A percentile compares a stretch with the other conserved stretches of the same genome.
These are phyloP conservation scores for Syrista parreyssii DNA, from an alignment of 2,888 invertebrate genomes.

Conservation along the genomic window DNA sequence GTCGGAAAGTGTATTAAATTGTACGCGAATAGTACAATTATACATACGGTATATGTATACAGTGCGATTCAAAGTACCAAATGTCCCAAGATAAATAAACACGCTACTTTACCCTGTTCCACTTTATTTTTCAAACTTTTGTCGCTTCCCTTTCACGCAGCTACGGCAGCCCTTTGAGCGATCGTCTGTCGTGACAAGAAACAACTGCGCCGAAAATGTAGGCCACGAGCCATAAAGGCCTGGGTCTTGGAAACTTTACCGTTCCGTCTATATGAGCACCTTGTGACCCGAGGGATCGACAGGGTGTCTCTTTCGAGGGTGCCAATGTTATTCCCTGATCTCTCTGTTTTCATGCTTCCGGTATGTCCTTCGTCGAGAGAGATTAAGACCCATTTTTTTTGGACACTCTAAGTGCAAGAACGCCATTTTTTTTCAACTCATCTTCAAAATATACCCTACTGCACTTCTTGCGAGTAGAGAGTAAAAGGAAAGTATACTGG, in stretches of 20 bases:
- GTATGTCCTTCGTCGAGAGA: not conserved
- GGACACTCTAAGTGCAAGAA: not conserved
- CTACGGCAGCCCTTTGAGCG: not conserved
- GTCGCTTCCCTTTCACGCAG: not conserved
- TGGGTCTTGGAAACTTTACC: slow-evolving; percentile 36
- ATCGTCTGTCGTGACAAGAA: not conserved
- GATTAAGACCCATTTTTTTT: not conserved
- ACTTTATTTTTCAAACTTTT: not conserved
- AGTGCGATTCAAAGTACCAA: not conserved
- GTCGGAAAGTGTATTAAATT: not conserved
- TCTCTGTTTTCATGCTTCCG: not conserved
- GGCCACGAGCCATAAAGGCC: slow-evolving; percentile 34
- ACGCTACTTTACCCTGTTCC: not conserved
- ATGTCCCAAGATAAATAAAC: not conserved
- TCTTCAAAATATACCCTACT: not conserved
- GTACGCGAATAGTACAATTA: not conserved
- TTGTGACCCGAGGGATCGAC: not conserved
- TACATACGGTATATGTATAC: not conserved
- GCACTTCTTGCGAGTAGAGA: not conserved
- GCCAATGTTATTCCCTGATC: not conserved
- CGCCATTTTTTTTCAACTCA: not conserved
- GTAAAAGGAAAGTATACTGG: not conserved
- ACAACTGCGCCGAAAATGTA: slow-evolving; percentile 16
- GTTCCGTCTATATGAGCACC: not conserved
- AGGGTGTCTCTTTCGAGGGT: not conserved